phyloP scores from a whole-genome alignment of 2,797 vertebrate genomes.

The Poecilia wingei region DNA sequence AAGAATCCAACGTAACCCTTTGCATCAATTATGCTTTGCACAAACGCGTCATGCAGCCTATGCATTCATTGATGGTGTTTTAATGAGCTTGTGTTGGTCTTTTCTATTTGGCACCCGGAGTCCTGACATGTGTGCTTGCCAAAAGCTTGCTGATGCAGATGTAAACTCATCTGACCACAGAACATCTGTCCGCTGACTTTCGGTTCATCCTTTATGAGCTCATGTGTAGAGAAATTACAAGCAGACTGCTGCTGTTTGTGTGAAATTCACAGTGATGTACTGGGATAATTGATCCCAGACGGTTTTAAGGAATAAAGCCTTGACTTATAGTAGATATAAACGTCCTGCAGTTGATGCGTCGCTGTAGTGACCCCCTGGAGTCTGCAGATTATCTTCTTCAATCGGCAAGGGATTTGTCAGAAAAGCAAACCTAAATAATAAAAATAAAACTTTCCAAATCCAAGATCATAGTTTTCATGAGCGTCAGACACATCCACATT shows the following conservation, averaged over 20 bases:
- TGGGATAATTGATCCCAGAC: slow-evolving; percentile 76
- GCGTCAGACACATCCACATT: neutral
- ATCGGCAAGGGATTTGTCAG: slow-evolving; percentile 15
- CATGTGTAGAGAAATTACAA: neutral
- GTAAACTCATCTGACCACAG: slow-evolving; percentile 2
- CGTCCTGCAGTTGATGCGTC: slow-evolving; percentile 38
- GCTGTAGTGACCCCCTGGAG: slow-evolving; percentile 46
- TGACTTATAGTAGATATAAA: slow-evolving; percentile 41
- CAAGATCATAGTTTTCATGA: neutral
- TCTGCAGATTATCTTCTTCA: slow-evolving; percentile 33
- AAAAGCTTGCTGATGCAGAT: slow-evolving; percentile 1
- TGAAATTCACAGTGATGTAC: slow-evolving; percentile 52
- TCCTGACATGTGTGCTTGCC: slow-evolving; percentile 2
- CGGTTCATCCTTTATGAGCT: neutral
- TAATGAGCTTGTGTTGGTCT: neutral
- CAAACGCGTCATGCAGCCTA: no score
- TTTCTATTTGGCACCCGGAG: neutral
- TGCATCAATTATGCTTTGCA: neutral
- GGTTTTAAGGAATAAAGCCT: slow-evolving; percentile 47
- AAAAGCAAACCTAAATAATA: slow-evolving; percentile 17
- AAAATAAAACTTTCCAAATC: slow-evolving; percentile 17
- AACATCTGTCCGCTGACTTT: neutral
- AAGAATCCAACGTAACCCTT: neutral
- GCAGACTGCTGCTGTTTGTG: slow-evolving; percentile 27
- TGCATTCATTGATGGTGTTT: neutral